Evolutionary conservation across 2,888 invertebrate genomes (phyloP), one percentile per base, ranked within the genome.

Genomic region (Isotomurus palustris): DNA sequence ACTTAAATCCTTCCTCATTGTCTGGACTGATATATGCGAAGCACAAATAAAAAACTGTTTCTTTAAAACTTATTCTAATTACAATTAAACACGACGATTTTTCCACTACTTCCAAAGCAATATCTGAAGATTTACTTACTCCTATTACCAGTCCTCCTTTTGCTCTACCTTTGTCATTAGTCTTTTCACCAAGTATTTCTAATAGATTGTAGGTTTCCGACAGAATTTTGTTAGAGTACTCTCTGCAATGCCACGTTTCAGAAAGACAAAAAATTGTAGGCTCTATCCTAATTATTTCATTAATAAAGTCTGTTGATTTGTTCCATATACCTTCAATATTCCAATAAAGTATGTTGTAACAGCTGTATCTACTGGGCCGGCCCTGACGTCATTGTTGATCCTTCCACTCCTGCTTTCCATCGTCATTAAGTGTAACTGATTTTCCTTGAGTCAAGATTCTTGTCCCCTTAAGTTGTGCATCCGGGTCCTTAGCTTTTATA

Each of bases 311-410:
- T 6, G 21, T 38, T 3, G 21, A 24, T 38, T 52, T 52, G 12
- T 36, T 41, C 2, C 2, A 14, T 19, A 52, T 14, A 43, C 52
- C 52, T 24, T 52, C 52, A 19, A 52, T 21, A 24, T 52, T 52
- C 52, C 52, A 52, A 24, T 40, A 52, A n/a, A 50, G 24, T 21
- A 50, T 50, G 22, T 38, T 32, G 24, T n/a, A n/a, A n/a, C n/a
- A n/a, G n/a, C n/a, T n/a, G n/a, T n/a, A n/a, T n/a, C n/a, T n/a
- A n/a, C n/a, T n/a, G n/a, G n/a, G n/a, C n/a, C n/a, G n/a, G n/a
- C n/a, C 43, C 14, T 8, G 5, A 6, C 21, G 6, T 43, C 22
- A 43, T 43, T 43, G 19, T n/a, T 43, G 17, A n/a, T n/a, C n/a
- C n/a, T n/a, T n/a, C n/a, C n/a, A n/a, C n/a, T n/a, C n/a, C n/a